These are phyloP conservation scores for Meliscaeva auricollis DNA, from an alignment of 2,888 invertebrate genomes.

Conservation along the genomic window DNA sequence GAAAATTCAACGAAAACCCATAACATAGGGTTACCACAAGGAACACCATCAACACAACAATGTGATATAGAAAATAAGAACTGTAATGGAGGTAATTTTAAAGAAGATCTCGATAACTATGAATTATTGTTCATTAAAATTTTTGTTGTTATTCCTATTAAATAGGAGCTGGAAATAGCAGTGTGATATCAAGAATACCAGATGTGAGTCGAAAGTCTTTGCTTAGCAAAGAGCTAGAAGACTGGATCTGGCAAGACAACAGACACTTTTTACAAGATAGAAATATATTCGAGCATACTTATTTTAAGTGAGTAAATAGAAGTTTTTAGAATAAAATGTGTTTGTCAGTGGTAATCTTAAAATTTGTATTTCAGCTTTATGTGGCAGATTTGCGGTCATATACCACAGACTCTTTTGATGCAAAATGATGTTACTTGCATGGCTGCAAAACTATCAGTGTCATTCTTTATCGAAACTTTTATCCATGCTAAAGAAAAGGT, in stretches of 20 bases:
- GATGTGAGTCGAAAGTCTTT: constrained; percentile 79
- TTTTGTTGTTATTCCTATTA: neutral
- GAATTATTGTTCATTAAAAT: neutral
- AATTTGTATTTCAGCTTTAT: constrained; percentile 89
- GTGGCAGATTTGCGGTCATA: constrained; percentile 97
- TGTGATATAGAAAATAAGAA: constrained; percentile 82
- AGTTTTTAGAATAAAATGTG: neutral
- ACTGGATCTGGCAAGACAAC: constrained; percentile 99
- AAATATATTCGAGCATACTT: constrained; percentile 97
- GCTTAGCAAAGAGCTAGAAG: constrained; percentile 89
- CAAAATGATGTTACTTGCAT: constrained; percentile 92
- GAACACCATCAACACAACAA: constrained; percentile 79
- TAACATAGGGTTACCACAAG: constrained; percentile 77
- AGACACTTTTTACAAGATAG: constrained; percentile 97
- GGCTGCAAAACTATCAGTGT: constrained; percentile 94
- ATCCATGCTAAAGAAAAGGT: constrained; percentile 99
- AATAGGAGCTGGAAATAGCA: constrained; percentile 37
- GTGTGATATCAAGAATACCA: constrained; percentile 60
- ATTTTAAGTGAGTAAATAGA: constrained; percentile 90
- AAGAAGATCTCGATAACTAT: neutral
- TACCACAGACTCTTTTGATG: constrained; percentile 94
- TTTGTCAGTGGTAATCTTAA: too few species aligned
- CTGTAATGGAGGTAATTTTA: constrained; percentile 62
- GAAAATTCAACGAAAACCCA: constrained; percentile 79
- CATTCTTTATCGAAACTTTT: constrained; percentile 97